These are phyloP conservation scores for Pocillopora damicornis DNA, from an alignment of 64 coral and sea anemone genomes.

Conservation along the genomic window DNA sequence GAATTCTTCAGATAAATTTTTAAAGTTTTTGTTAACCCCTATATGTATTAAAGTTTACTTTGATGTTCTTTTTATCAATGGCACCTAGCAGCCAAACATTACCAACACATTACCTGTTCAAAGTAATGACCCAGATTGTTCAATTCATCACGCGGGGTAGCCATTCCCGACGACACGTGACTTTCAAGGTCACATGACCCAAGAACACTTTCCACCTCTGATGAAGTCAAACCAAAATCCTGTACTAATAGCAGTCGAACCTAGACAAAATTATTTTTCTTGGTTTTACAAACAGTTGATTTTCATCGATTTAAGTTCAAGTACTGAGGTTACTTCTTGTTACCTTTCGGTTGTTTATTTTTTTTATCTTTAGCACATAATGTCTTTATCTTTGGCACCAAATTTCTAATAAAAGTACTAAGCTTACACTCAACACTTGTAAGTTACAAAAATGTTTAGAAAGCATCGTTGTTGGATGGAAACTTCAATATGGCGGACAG, in stretches of 20 bases:
- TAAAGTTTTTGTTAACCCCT: not conserved
- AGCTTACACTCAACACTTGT: no score
- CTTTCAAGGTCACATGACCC: constrained; percentile 42
- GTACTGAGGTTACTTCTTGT: not conserved
- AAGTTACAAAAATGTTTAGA: no score
- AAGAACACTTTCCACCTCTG: constrained; percentile 33
- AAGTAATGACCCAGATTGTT: constrained; percentile 35
- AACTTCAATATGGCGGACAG: no score
- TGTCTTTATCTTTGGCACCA: not conserved
- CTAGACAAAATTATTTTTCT: not conserved
- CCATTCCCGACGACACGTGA: constrained; percentile 25
- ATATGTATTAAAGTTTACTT: not conserved
- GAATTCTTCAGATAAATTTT: no score
- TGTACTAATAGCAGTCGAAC: constrained; percentile 26
- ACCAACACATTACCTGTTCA: not conserved
- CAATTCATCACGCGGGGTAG: constrained; percentile 1
- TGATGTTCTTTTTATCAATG: not conserved
- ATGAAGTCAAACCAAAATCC: constrained; percentile 12
- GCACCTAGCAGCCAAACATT: no score
- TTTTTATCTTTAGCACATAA: not conserved
- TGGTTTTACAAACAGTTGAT: not conserved
- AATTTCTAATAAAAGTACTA: no score
- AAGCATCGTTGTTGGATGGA: no score
- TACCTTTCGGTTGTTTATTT: not conserved
- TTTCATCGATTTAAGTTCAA: not conserved